phyloP scores from a whole-genome alignment of 2,888 invertebrate species.

The Pristionchus maxplancki region DNA sequence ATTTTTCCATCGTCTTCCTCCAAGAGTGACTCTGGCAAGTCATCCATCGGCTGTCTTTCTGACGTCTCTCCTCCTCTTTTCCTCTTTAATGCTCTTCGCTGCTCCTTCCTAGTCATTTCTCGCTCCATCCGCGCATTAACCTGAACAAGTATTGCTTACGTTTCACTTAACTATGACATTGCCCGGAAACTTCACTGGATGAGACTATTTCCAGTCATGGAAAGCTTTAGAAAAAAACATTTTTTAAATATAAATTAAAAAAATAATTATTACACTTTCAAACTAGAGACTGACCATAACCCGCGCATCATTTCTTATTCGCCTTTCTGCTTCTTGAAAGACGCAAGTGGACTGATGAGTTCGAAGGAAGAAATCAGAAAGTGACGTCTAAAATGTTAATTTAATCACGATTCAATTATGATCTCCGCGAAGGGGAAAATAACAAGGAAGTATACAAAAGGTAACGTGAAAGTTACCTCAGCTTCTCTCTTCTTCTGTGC shows the following conservation, averaged over 20 bases:
- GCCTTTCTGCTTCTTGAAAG: conserved; percentile 56
- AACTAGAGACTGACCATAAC: conserved; percentile 37
- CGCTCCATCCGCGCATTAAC: conserved; percentile 4
- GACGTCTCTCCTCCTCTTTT: conserved; percentile 1
- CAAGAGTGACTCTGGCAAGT: conserved; percentile 28
- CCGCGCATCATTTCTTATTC: conserved; percentile 52
- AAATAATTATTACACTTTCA: no score
- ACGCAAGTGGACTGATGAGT: conserved; percentile 63
- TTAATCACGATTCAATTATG: neutral
- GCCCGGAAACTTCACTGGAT: no score
- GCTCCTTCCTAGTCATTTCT: neutral
- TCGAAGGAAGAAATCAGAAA: conserved; percentile 65
- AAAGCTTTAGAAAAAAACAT: neutral
- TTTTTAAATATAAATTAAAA: no score
- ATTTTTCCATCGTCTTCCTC: conserved; percentile 36
- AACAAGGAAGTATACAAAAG: neutral
- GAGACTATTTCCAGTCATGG: no score
- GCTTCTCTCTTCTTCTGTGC: conserved; percentile 57
- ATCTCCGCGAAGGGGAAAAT: neutral
- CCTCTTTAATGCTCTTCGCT: conserved; percentile 20
- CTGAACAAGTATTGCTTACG: neutral
- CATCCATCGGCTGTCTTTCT: conserved; percentile 14
- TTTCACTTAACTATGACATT: no score
- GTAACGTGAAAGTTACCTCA: conserved; percentile 53
- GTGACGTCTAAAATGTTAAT: conserved; percentile 53